These are phyloP conservation scores for Monochamus alternatus DNA, from an alignment of 2,888 invertebrate species.

Conservation along the genomic window DNA sequence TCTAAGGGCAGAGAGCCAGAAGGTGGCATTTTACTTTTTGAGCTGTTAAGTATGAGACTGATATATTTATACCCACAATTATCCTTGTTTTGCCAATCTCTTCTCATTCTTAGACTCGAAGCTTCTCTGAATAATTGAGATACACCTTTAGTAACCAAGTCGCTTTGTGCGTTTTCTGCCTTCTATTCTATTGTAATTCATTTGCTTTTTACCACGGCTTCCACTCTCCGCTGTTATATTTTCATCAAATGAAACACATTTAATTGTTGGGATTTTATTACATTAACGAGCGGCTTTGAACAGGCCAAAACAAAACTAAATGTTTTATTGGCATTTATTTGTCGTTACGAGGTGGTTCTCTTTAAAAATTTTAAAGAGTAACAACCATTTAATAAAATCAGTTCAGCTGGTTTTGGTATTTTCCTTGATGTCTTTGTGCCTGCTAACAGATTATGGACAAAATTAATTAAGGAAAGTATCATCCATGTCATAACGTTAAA, in stretches of 20 bases:
- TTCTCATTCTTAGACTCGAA: constrained; percentile 30
- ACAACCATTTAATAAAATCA: too few relatives aligned
- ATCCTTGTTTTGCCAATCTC: constrained; percentile 41
- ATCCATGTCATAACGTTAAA: too few relatives aligned
- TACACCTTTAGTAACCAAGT: constrained; percentile 41
- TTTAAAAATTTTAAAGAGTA: too few relatives aligned
- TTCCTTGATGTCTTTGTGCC: too few relatives aligned
- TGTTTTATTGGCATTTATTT: neutral
- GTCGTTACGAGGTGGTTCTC: too few relatives aligned
- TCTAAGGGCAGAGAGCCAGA: neutral
- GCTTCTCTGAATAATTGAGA: constrained; percentile 43
- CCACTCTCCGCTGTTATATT: constrained; percentile 26
- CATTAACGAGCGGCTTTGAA: constrained; percentile 29
- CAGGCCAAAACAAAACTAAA: constrained; percentile 13
- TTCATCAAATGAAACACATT: constrained; percentile 35
- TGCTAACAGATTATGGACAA: too few relatives aligned
- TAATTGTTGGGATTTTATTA: constrained; percentile 39
- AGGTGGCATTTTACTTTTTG: constrained; percentile 21
- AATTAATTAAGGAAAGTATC: too few relatives aligned
- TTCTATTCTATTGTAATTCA: constrained; percentile 35
- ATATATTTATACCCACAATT: constrained; percentile 41
- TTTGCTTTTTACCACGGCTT: constrained; percentile 33
- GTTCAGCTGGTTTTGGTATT: too few relatives aligned
- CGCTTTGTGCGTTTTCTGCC: constrained; percentile 36
- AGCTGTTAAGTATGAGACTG: constrained; percentile 30